Conservation (phyloP, 1,140 invertebrate species). For the Arion vulgaris region DNA sequence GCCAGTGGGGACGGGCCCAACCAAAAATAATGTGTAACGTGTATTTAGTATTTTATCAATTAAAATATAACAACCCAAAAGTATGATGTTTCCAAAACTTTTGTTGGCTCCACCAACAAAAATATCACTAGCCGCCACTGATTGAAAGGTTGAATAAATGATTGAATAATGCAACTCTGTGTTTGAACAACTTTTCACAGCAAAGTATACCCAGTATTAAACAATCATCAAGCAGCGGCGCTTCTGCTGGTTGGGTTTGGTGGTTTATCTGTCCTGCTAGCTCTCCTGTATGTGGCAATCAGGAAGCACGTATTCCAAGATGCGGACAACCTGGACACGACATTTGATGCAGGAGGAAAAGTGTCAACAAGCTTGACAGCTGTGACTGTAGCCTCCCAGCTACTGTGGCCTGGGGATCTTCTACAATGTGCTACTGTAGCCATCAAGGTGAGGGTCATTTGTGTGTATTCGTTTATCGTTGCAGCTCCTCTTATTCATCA, state of each 20-base stretch:
- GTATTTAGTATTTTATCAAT: not conserved
- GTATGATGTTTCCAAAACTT: no score
- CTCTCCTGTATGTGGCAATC: constrained; percentile 58
- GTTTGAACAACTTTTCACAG: not conserved
- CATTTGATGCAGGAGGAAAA: constrained; percentile 70
- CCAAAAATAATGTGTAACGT: not conserved
- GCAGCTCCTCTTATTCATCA: no score
- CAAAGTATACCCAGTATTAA: constrained; percentile 44
- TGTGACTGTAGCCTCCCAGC: constrained; percentile 60
- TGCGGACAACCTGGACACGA: constrained; percentile 63
- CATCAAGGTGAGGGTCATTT: constrained; percentile 50
- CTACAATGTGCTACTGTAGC: constrained; percentile 60
- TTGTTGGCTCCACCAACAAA: not conserved
- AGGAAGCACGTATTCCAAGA: constrained; percentile 65
- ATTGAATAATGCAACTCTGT: not conserved
- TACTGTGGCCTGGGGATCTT: constrained; percentile 61
- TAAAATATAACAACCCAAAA: not conserved
- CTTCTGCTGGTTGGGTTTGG: constrained; percentile 63
- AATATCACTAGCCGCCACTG: not conserved
- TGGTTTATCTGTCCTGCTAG: constrained; percentile 61
- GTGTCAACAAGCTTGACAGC: constrained; percentile 60
- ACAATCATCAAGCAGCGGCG: constrained; percentile 55
- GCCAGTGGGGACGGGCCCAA: not conserved
- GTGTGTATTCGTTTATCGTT: not conserved
- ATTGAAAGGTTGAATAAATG: no score